Evolutionary conservation across 1,140 invertebrate species (phyloP), one percentile per base, ranked within the genome.

Genomic region (Formica exsecta): DNA sequence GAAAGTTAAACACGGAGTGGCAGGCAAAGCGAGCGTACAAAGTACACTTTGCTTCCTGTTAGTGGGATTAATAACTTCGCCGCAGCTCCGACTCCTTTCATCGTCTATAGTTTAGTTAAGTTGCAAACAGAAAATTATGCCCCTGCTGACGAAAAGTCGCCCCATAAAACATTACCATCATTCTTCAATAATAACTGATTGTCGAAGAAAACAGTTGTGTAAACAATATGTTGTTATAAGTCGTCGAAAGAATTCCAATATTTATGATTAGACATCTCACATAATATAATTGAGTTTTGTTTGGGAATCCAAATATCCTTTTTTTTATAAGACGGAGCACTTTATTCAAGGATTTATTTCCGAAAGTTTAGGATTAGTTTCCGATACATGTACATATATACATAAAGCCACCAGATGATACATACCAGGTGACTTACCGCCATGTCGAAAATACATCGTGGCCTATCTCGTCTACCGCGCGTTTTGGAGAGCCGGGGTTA

Each of bases 401-500:
- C 48, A 36, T 61, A 83, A 62, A 74, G 54, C 61, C 54, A 61
- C 38, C 8, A 8, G 54, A 25, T 48, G 66, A 83, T 61, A 48
- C 25, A 61, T 61, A n/a, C 48, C 25, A 74, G 48, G 44, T 68
- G 44, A 54, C 38, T 51, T 73, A 32, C 32, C 51, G 38, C 29
- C 51, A 73, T 29, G 66, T 81, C 61, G 48, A 83, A 73, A 83
- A 83, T 83, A 74, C 68, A 83, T 32, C 41, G 68, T 48, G n/a
- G 54, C 54, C 54, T 73, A 73, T 74, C 51, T 73, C 41, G 79
- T 44, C 79, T 73, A 48, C 54, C 32, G 54, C 70, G 68, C 41
- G 54, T 83, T 83, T 83, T 61, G 29, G 79, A 83, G 68, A 83
- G 54, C 66, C 88, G 85, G 75, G 81, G 83, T 90, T 90, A 90